Percentiles rank a stretch among this genome's conserved stretches.
phyloP scores from a whole-genome alignment of 2,888 invertebrate genomes.

The Cactoblastis cactorum region DNA sequence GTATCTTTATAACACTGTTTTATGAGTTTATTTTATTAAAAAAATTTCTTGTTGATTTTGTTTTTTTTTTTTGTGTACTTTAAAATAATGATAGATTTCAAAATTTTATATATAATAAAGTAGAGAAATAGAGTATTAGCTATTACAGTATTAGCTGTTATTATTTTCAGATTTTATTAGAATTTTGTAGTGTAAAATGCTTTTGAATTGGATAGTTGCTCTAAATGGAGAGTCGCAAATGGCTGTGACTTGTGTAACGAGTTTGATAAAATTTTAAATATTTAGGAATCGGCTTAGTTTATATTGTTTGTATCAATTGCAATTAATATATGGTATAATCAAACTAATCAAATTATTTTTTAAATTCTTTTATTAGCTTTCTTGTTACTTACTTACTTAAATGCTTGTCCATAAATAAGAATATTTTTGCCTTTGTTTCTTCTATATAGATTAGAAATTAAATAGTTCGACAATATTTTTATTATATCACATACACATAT shows the following conservation, averaged over 20 bases:
- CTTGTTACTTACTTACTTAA: no score
- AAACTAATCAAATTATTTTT: no score
- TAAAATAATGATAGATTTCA: background rate
- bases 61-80: conserved; percentile 17
- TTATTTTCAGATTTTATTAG: conserved; percentile 24
- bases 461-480: no score
- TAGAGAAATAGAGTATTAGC: conserved; percentile 11
- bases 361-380: no score
- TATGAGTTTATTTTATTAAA: background rate
- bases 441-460: no score
- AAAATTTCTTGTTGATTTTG: conserved; percentile 8
- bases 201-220: background rate
- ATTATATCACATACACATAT: no score
- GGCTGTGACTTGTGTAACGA: conserved; percentile 4
- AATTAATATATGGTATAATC: no score
- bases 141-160: conserved; percentile 18
- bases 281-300: no score
- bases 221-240: background rate
- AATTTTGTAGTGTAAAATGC: conserved; percentile 10
- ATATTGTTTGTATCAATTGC: no score
- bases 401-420: no score
- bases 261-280: background rate
- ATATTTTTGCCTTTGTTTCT: no score
- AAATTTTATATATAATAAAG: background rate
- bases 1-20: background rate